Percentiles rank a stretch among this genome's conserved stretches.
Evolutionary conservation across 2,888 invertebrate genomes (phyloP).

Genomic region (Blomia tropicalis): DNA sequence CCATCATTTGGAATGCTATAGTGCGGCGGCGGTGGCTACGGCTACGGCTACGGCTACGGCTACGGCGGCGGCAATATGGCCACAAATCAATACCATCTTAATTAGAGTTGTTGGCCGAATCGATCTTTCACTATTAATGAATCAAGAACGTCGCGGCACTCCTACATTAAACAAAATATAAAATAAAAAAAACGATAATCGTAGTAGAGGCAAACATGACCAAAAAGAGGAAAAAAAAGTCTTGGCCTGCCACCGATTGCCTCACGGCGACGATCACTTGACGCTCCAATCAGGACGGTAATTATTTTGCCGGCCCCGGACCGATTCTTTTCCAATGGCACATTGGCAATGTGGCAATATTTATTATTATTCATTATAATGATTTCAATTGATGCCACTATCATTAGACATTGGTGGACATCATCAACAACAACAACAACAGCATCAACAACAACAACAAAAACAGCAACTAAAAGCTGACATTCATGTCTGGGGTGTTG

Average conservation of each 20-base stretch:
- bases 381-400: neutral
- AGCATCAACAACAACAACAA: too few species aligned
- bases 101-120: constrained; percentile 3
- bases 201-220: too few species aligned
- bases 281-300: constrained; percentile 14
- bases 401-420: too few species aligned
- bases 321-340: neutral
- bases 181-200: too few species aligned
- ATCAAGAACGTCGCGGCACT: constrained; percentile 1
- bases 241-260: neutral
- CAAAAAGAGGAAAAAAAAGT: too few species aligned
- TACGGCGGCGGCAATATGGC: neutral
- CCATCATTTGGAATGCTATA: too few species aligned
- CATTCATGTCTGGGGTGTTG: too few species aligned
- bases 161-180: neutral
- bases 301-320: neutral
- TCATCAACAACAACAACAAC: too few species aligned
- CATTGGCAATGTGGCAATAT: neutral
- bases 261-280: neutral
- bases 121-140: constrained; percentile 11
- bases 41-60: neutral
- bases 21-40: neutral
- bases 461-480: too few species aligned
- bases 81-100: constrained; percentile 12
- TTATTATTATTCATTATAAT: neutral